Evolutionary conservation across 2,797 vertebrate genomes (phyloP), one percentile per base, ranked within the genome.

Genomic region (Geotrypetes seraphini): DNA sequence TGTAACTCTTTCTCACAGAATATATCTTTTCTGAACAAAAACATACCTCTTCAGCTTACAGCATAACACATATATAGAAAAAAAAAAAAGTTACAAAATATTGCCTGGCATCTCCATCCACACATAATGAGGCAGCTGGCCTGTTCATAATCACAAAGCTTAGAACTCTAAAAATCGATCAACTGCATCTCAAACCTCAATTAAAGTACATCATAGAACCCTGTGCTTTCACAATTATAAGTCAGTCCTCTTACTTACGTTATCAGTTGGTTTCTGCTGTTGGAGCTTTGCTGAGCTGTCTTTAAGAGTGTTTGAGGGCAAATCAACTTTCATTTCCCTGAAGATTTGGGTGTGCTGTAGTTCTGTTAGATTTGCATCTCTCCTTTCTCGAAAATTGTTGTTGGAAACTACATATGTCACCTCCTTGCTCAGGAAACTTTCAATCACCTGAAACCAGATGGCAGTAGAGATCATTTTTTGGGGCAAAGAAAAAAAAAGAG

Each of bases 351-450:
- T 22, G 18, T 3, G 65, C 57, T 2, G 10, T 8, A 16, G 31
- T 39, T 39, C 20, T 24, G 33, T 22, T 46, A 0, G 7, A 28
- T 28, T 9, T 29, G 17, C 3, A 9, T 34, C 63, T 35, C 50
- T n/a, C 10, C 58, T 60, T 53, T 36, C 51, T n/a, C n/a, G 25
- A 28, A 22, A 26, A 57, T 54, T 76, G 55, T 39, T 83, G 52
- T 74, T 86, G 29, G 88, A 90, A 47, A 92, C 79, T 26, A 95
- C 74, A 1, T 75, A 90, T 45, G 51, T 87, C 33, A 95, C 75
- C 57, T 96, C 91, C 61, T 83, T 91, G 57, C 92, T 89, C n/a
- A 97, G 74, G 57, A 94, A 95, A 65, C 86, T 86, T 62, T 97
- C 91, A 0, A 89, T 71, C 28, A 68, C 72, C 69, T 75, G 50